These are phyloP conservation scores for Parazoanthus darwini DNA, from an alignment of 92 coral and sea anemone species.

Conservation along the genomic window DNA sequence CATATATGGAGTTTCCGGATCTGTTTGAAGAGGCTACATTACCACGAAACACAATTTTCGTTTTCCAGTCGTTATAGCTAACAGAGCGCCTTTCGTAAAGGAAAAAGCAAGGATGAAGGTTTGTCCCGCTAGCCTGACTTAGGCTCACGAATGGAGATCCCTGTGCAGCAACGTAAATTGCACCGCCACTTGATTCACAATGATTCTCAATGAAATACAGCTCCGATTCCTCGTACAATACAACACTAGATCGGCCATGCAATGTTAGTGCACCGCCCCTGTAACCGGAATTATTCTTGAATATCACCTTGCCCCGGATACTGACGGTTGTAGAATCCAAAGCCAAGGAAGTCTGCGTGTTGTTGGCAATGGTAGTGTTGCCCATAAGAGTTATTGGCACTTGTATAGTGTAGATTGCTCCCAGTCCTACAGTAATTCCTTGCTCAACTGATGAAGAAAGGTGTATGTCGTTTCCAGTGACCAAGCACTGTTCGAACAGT, in stretches of 20 bases:
- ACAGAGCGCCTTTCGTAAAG: constrained; percentile 37
- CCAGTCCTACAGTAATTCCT: constrained; percentile 62
- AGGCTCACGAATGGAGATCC: constrained; percentile 81
- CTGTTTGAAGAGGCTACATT: constrained; percentile 49
- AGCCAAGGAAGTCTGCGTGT: constrained; percentile 68
- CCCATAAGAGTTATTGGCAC: constrained; percentile 64
- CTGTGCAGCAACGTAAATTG: constrained; percentile 73
- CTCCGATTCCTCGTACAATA: constrained; percentile 52
- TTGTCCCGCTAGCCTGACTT: constrained; percentile 51
- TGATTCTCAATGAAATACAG: constrained; percentile 60
- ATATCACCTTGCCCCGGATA: constrained; percentile 54
- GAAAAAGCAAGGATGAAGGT: constrained; percentile 73
- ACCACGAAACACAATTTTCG: constrained; percentile 67
- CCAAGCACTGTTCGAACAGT: constrained; percentile 55
- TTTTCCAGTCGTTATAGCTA: constrained; percentile 57
- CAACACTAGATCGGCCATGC: constrained; percentile 69
- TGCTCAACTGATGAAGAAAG: not conserved
- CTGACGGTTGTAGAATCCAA: constrained; percentile 64
- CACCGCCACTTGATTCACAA: constrained; percentile 82
- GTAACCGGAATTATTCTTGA: constrained; percentile 68
- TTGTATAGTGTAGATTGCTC: constrained; percentile 69
- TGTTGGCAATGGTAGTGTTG: constrained; percentile 48
- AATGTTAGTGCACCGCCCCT: constrained; percentile 86
- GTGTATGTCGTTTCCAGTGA: constrained; percentile 9
- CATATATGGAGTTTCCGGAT: constrained; percentile 74